Base-by-base conservation (phyloP, 2,888 invertebrate species). In the Idaea dimidiata region DNA sequence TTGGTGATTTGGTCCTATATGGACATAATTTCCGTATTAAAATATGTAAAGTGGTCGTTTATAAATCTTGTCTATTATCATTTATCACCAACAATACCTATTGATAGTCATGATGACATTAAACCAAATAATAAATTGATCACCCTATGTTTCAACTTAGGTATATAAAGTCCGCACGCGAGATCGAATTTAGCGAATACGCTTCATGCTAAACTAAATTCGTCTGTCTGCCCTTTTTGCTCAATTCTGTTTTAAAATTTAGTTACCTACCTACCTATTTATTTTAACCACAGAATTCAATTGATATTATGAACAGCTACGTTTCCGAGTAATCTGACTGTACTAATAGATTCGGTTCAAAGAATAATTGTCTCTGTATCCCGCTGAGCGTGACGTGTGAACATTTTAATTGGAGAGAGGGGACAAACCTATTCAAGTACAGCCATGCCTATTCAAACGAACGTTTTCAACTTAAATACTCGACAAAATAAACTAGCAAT, bases 371-470 rank as follows among this genome's bases (percentile, higher is more conserved):
- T 63, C 70, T 71, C 70, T 71, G 68, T 69, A 67, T 79, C 89
- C 90, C 88, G 88, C 88, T 79, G 89, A 61, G 89, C 71, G 64
- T 73, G 81, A 91, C 84, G 91, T 91, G 91, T 91, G 91, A 91
- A 91, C 87, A 86, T 81, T 89, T 88, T 91, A 91, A 91, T 91
- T 91, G 89, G 84, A 67, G 66, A 54, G 63, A 72, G 81, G 87
- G 87, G 80, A 83, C 84, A 77, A 79, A 79, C 85, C 86, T 76
- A 77, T 71, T 73, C 76, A 69, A 71, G 75, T 66, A 78, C 81
- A 43, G 14, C 43, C 14, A 43, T 43, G 43, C 43, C 43, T 43
- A 43, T 43, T 43, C 43, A 43, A 43, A 43, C 43, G 10, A 43
- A 43, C n/a, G 43, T 43, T 43, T 43, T 43, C 14, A 8, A 43